These are phyloP conservation scores for Philotrypesis tridentata DNA, from an alignment of 1,140 invertebrate species.

Conservation along the genomic window DNA sequence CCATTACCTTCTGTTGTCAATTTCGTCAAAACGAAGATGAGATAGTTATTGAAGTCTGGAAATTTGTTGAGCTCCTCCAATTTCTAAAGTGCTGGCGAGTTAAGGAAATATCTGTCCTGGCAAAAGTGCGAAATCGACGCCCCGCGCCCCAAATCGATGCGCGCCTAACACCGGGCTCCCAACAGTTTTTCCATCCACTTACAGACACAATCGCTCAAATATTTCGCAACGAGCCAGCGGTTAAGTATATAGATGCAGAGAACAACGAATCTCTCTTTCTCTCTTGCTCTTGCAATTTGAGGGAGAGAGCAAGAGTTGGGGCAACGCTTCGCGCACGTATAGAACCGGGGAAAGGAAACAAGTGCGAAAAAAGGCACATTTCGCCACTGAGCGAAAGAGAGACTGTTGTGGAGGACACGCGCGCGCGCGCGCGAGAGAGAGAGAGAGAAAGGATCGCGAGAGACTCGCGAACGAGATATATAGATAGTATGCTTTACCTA, in stretches of 20 bases:
- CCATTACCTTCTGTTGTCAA: constrained; percentile 85
- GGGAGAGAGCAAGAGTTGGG: background rate
- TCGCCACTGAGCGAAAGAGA: background rate
- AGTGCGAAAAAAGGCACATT: constrained; percentile 5
- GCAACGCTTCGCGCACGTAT: background rate
- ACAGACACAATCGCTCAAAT: too few species aligned
- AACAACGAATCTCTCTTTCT: background rate
- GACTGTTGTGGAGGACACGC: background rate
- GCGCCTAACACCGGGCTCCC: background rate
- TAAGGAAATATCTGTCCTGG: constrained; percentile 71
- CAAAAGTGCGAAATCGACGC: background rate
- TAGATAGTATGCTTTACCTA: background rate
- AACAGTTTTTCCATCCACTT: background rate
- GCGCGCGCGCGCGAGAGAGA: background rate
- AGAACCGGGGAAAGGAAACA: constrained; percentile 24
- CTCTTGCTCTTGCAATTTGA: background rate
- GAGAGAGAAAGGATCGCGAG: background rate
- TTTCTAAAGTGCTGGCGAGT: constrained; percentile 83
- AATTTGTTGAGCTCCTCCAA: constrained; percentile 98
- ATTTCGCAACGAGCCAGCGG: constrained; percentile 29
- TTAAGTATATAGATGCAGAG: background rate
- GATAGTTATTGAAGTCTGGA: constrained; percentile 99
- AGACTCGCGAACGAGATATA: constrained; percentile 1
- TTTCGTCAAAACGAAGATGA: constrained; percentile 98
- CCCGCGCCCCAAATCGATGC: background rate